Evolutionary conservation across 2,888 invertebrate genomes (phyloP), one percentile per base, ranked within the genome.

Genomic region (Ditula angustiorana): DNA sequence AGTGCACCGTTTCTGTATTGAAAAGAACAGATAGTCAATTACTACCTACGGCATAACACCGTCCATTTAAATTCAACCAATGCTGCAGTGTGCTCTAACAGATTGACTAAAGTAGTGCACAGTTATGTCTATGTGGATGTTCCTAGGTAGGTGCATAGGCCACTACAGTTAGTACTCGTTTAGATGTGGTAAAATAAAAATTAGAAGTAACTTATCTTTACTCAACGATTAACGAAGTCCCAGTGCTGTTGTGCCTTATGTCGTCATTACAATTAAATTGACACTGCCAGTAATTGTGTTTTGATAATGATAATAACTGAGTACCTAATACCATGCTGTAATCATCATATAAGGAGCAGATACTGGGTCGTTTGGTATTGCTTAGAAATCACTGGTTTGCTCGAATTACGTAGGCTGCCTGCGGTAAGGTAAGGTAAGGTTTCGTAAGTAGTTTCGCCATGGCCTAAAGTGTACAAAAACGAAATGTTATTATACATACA

Each of bases 371-470:
- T 30, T 52, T 58, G 58, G 67, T 56, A 53, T 67, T 58, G 69
- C 71, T 73, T 71, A 56, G 62, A 63, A n/a, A 61, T 69, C 67
- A 58, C 72, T 69, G 75, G 73, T 75, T 74, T 72, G 60, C 56
- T 69, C 67, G 61, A 60, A 5, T 61, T 47, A 49, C 33, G 46
- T 63, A 64, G 52, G 21, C 53, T 64, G 73, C 64, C 70, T 53
- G n/a, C 68, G 61, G 26, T 41, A 41, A 41, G n/a, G n/a, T n/a
- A n/a, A n/a, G n/a, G 66, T 77, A 75, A 77, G 71, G 68, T 62
- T 67, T 69, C 67, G 81, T 81, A 73, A 82, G 83, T 83, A 79
- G 83, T 85, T 84, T 82, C 83, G 71, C 71, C 73, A 75, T 72
- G 86, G 86, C 86, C 85, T 86, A 85, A 82, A 75, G 63, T 67